Conservation (phyloP, 2,888 invertebrate genomes). For the Plebejus melissa region DNA sequence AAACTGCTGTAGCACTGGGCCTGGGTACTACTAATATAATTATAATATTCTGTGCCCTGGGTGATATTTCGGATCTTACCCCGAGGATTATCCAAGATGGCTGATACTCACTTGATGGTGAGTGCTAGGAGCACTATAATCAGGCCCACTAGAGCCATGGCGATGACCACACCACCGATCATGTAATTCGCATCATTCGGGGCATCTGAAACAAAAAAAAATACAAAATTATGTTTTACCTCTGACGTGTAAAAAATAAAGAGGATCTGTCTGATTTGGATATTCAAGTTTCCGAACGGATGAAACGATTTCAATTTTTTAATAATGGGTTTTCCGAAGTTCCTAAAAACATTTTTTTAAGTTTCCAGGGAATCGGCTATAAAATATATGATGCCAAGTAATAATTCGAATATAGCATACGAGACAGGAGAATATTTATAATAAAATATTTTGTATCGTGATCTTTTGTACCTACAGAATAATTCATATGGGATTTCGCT, state of each 20-base stretch:
- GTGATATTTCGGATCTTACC: not conserved
- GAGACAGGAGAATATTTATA: not conserved
- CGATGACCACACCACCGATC: constrained; percentile 90
- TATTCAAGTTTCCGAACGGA: no score
- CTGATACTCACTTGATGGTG: constrained; percentile 84
- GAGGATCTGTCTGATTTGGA: no score
- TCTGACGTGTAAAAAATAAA: no score
- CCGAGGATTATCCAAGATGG: not conserved
- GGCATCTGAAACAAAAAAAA: constrained; percentile 84
- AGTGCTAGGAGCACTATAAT: constrained; percentile 89
- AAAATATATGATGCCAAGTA: no score
- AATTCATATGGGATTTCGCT: not conserved
- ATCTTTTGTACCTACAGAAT: not conserved
- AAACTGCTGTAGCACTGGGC: not conserved
- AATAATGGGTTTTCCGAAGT: no score
- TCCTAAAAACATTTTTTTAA: no score
- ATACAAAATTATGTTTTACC: not conserved
- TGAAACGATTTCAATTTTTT: no score
- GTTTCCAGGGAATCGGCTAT: no score
- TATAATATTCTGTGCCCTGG: not conserved
- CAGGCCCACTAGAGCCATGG: constrained; percentile 89
- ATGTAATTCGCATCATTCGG: constrained; percentile 90
- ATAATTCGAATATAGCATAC: no score
- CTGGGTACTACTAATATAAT: no score
- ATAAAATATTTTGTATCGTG: not conserved